Evolutionary conservation across 2,113 vertebrate species (phyloP).

Genomic region (Notothenia coriiceps): DNA sequence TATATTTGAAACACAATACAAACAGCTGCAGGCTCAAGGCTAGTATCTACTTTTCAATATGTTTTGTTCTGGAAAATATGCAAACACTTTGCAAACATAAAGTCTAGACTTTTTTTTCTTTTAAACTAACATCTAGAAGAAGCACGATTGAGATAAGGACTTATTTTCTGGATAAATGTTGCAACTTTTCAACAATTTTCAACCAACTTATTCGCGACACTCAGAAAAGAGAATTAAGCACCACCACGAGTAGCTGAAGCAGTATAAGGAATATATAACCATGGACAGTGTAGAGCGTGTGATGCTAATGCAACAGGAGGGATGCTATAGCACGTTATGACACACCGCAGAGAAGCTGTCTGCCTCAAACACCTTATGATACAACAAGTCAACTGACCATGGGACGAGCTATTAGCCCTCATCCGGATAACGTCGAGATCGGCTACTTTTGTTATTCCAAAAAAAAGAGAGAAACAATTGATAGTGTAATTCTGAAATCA

Average conservation of each 20-base stretch:
- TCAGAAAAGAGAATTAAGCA: slow-evolving; percentile 72
- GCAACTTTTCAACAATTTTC: slow-evolving; percentile 59
- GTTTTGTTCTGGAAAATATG: slow-evolving; percentile 81
- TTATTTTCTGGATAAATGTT: slow-evolving; percentile 67
- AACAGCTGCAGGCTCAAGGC: slow-evolving; percentile 80
- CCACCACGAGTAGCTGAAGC: slow-evolving; percentile 75
- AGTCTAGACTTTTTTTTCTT: slow-evolving; percentile 56
- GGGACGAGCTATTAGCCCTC: slow-evolving; percentile 73
- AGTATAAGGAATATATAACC: slow-evolving; percentile 73
- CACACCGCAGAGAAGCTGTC: slow-evolving; percentile 70
- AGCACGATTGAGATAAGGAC: slow-evolving; percentile 74
- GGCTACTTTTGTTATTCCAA: slow-evolving; percentile 76
- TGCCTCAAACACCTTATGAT: slow-evolving; percentile 76
- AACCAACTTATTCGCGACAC: slow-evolving; percentile 60
- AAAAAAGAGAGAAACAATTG: slow-evolving; percentile 59
- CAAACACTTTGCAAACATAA: slow-evolving; percentile 75
- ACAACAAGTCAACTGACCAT: slow-evolving; percentile 68
- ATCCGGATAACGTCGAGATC: slow-evolving; percentile 67
- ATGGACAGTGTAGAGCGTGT: slow-evolving; percentile 71
- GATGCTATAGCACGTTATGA: slow-evolving; percentile 59
- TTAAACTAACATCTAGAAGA: slow-evolving; percentile 76
- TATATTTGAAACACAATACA: slow-evolving; percentile 80
- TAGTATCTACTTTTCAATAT: slow-evolving; percentile 76
- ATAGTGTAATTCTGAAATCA: slow-evolving; percentile 75
- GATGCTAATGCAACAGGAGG: slow-evolving; percentile 57